Percentiles rank a stretch among this genome's conserved stretches.
Evolutionary conservation across 2,797 vertebrate species (phyloP).

Genomic region (Gallinago stenura): DNA sequence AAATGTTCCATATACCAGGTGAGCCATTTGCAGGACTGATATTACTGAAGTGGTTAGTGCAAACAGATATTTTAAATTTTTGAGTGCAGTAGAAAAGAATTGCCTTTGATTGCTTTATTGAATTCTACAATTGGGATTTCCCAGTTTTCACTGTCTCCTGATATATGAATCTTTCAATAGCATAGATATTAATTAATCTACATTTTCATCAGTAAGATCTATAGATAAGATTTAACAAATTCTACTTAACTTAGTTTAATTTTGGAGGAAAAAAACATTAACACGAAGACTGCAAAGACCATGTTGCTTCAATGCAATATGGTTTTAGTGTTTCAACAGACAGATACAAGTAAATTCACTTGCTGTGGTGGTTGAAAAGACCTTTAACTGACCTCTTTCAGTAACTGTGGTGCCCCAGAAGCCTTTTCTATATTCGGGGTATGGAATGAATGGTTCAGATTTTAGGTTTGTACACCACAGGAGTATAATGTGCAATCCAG

Average conservation of each 20-base stretch:
- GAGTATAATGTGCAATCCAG: not conserved
- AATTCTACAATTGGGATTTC: not conserved
- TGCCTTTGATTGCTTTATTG: not conserved
- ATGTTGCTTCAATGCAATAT: not conserved
- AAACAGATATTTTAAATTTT: not conserved
- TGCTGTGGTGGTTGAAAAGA: not conserved
- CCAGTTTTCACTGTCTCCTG: not conserved
- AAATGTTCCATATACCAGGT: not conserved
- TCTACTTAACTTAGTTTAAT: not conserved
- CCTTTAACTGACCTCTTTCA: not conserved
- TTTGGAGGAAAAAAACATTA: not conserved
- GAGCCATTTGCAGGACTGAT: not conserved
- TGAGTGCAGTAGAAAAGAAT: not conserved
- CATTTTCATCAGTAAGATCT: not conserved
- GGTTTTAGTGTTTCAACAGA: not conserved
- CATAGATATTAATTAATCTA: not conserved
- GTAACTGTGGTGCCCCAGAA: not conserved
- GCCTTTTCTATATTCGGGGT: not conserved
- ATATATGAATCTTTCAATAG: not conserved
- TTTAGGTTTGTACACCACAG: not conserved
- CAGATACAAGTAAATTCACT: not conserved
- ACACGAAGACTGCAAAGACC: not conserved
- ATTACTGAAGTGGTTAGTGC: not conserved
- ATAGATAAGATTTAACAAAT: not conserved
- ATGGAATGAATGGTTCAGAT: not conserved